These are phyloP conservation scores for Allophyes oxyacanthae DNA, from an alignment of 2,888 invertebrate genomes.

Conservation along the genomic window DNA sequence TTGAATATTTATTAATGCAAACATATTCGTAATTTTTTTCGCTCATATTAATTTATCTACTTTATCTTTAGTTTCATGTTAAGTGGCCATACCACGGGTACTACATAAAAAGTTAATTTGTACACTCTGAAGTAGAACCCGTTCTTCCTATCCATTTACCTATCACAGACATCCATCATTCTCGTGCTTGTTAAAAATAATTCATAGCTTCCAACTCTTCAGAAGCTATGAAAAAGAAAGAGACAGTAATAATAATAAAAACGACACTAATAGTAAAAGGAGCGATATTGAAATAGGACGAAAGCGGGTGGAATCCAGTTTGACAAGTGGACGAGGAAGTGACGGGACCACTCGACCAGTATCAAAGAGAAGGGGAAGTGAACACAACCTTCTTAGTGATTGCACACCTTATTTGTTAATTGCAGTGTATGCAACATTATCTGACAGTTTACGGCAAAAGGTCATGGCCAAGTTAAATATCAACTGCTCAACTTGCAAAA, in stretches of 20 bases:
- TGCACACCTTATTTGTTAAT: conserved; percentile 36
- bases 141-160: conserved; percentile 1
- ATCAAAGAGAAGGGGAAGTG: conserved; percentile 22
- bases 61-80: too few species aligned
- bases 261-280: conserved; percentile 17
- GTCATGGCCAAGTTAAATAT: conserved; percentile 40
- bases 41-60: too few species aligned
- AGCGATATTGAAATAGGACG: conserved; percentile 32
- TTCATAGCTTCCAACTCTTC: conserved; percentile 12
- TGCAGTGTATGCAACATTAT: conserved; percentile 16
- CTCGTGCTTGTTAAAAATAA: conserved; percentile 4
- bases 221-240: conserved; percentile 16
- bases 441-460: conserved; percentile 30
- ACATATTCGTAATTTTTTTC: too few species aligned
- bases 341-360: conserved; percentile 11
- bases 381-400: conserved; percentile 19
- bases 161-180: conserved; percentile 20
- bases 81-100: neutral
- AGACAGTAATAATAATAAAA: conserved; percentile 25
- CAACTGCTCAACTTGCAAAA: conserved; percentile 12
- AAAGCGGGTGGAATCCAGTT: conserved; percentile 57
- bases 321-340: conserved; percentile 56
- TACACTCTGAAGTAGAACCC: conserved; percentile 1
- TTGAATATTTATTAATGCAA: too few species aligned
- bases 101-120: neutral